Percentiles rank a stretch among this genome's conserved stretches.
Conservation (phyloP, 2,797 vertebrate genomes). For the Megalops cyprinoides region DNA sequence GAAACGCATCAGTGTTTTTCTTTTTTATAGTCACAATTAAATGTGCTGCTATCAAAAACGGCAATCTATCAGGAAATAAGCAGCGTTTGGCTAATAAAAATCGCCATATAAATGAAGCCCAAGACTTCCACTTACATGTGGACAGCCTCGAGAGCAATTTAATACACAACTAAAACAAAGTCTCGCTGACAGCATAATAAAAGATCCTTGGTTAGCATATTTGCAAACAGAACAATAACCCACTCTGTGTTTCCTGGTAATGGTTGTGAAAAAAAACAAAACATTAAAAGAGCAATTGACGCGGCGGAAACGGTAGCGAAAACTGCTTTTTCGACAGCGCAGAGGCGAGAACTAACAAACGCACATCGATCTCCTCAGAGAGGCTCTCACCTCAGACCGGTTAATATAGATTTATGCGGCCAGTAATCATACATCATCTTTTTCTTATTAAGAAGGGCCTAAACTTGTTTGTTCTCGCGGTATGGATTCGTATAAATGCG, state of each 20-base stretch:
- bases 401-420: not conserved
- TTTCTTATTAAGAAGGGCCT: conserved; percentile 7
- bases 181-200: not conserved
- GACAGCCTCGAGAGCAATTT: not conserved
- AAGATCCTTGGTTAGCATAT: not conserved
- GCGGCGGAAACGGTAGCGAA: not conserved
- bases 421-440: conserved; percentile 10
- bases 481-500: conserved; percentile 12
- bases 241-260: not conserved
- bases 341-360: not conserved
- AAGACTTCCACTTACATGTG: not conserved
- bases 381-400: conserved; percentile 10
- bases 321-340: not conserved
- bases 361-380: not conserved
- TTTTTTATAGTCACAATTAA: conserved; percentile 16
- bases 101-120: conserved; percentile 19
- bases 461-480: conserved; percentile 8
- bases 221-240: not conserved
- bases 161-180: not conserved
- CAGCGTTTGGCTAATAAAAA: not conserved
- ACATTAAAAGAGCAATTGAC: not conserved
- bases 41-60: conserved; percentile 6
- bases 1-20: not conserved
- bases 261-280: not conserved
- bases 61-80: conserved; percentile 7